Conservation (phyloP, 23 tunicate species). For the Halocynthia aurantium region DNA sequence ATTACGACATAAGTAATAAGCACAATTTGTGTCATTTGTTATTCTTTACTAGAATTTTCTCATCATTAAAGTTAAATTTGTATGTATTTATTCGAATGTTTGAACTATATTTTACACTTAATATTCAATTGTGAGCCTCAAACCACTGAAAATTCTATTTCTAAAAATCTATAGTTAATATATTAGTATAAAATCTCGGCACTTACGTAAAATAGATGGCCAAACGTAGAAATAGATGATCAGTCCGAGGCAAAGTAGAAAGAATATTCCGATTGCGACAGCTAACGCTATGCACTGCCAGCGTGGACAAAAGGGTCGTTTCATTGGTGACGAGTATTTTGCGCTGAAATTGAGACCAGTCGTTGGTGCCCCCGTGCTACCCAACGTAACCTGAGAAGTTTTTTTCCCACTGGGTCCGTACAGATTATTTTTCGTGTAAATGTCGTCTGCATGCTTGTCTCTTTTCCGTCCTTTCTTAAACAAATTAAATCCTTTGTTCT, state of each 20-base stretch:
- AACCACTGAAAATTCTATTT: too few relatives aligned
- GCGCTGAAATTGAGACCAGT: slow-evolving; percentile 6
- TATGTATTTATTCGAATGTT: not conserved
- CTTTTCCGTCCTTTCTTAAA: slow-evolving; percentile 8
- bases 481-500: slow-evolving; percentile 4
- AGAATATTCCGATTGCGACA: not conserved
- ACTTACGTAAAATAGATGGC: slow-evolving; percentile 28
- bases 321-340: slow-evolving; percentile 9
- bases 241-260: not conserved
- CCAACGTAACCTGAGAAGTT: slow-evolving; percentile 20
- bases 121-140: not conserved
- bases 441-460: not conserved
- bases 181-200: too few relatives aligned
- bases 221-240: slow-evolving; percentile 27
- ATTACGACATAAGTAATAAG: too few relatives aligned
- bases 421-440: slow-evolving; percentile 15
- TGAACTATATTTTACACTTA: not conserved
- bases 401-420: slow-evolving; percentile 17
- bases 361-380: not conserved
- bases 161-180: too few relatives aligned
- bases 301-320: slow-evolving; percentile 35
- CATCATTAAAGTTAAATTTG: too few relatives aligned
- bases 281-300: slow-evolving; percentile 26
- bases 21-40: too few relatives aligned
- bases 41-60: too few relatives aligned